Evolutionary conservation across 2,888 invertebrate species (phyloP).

Genomic region (Gryllus longicercus): DNA sequence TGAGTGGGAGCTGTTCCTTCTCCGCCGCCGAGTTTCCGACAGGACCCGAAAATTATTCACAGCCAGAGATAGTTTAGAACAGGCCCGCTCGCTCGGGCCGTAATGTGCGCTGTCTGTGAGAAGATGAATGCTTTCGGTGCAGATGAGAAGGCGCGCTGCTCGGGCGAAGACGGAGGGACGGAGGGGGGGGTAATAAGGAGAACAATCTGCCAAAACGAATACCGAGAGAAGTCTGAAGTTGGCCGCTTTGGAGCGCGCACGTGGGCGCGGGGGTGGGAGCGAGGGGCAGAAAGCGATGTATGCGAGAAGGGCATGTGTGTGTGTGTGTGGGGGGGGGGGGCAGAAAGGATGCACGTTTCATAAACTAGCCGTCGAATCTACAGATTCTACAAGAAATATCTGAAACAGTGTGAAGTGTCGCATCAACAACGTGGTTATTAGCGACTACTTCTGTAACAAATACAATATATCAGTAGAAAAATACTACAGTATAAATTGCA

Average conservation of each 20-base stretch:
- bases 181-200: neutral
- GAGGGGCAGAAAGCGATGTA: no score
- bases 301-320: no score
- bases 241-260: neutral
- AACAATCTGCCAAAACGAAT: neutral
- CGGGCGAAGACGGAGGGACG: neutral
- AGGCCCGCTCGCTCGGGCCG: neutral
- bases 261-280: no score
- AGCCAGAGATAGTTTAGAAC: constrained; percentile 1
- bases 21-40: constrained; percentile 17
- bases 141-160: neutral
- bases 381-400: no score
- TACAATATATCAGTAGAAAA: no score
- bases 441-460: no score
- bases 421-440: no score
- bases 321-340: no score
- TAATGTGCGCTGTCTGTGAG: neutral
- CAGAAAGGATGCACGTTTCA: no score
- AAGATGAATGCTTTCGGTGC: neutral
- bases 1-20: neutral
- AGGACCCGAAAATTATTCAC: constrained; percentile 17
- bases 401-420: no score
- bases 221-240: neutral
- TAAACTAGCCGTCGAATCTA: no score
- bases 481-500: no score